phyloP scores from a whole-genome alignment of 2,888 invertebrate genomes.

The Pseudanteris insignis region DNA sequence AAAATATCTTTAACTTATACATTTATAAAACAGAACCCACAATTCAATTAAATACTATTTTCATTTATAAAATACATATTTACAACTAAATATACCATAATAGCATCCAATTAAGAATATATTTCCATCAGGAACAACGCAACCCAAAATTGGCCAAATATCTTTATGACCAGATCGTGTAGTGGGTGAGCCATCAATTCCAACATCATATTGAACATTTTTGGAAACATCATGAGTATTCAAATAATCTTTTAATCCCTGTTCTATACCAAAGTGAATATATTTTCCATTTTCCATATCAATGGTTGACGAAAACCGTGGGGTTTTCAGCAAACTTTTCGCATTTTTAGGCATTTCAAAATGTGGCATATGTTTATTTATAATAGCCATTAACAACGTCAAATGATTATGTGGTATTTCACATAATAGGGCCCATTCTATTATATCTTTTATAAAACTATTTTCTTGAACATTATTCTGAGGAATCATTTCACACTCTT shows the following conservation, averaged over 20 bases:
- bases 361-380: neutral
- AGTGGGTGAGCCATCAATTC: too few species aligned
- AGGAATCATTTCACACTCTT: too few species aligned
- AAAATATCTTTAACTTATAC: too few species aligned
- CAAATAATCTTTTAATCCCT: too few species aligned
- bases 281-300: slow-evolving; percentile 6
- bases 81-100: too few species aligned
- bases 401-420: slow-evolving; percentile 1
- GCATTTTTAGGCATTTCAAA: slow-evolving; percentile 1
- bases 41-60: too few species aligned
- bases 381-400: neutral
- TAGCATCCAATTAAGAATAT: slow-evolving; percentile 1
- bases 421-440: neutral
- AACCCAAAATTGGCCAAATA: slow-evolving; percentile 7
- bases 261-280: slow-evolving; percentile 3
- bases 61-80: too few species aligned
- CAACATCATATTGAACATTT: too few species aligned
- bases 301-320: neutral
- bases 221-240: too few species aligned
- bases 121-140: slow-evolving; percentile 5
- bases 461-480: neutral
- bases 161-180: slow-evolving; percentile 7
- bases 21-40: too few species aligned
- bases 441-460: slow-evolving; percentile 1
- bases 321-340: slow-evolving; percentile 4